phyloP scores from a whole-genome alignment of 1,140 invertebrate species.

The Dermatophagoides farinae region DNA sequence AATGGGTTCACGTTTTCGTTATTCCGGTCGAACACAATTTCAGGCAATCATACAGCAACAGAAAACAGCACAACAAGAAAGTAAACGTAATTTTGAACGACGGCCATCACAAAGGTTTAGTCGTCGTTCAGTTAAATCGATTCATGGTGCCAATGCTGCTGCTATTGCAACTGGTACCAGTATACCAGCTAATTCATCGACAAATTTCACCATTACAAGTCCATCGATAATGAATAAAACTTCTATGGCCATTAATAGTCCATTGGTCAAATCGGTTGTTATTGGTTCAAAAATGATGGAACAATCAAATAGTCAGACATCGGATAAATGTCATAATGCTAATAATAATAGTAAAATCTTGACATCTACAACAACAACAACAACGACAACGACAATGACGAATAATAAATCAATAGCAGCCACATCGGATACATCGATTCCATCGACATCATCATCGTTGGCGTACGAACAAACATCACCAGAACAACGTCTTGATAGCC shows the following conservation, averaged over 20 bases:
- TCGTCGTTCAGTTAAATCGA: slow-evolving; percentile 25
- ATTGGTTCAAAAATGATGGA: background rate
- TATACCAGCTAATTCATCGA: background rate
- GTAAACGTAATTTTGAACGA: slow-evolving; percentile 82
- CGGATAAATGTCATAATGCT: background rate
- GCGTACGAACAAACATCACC: slow-evolving; percentile 19
- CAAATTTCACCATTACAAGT: background rate
- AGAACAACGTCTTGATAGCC: slow-evolving; percentile 37
- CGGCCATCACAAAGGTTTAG: slow-evolving; percentile 85
- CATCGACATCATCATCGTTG: background rate
- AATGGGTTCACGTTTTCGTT: slow-evolving; percentile 32
- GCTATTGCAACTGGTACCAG: background rate
- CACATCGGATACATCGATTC: background rate
- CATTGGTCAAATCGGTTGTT: background rate
- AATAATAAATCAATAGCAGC: background rate
- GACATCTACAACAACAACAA: too few species aligned
- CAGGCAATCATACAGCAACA: slow-evolving; percentile 68
- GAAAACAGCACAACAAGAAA: slow-evolving; percentile 62
- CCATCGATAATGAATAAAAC: background rate
- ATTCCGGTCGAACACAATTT: slow-evolving; percentile 67
- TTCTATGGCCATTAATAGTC: background rate
- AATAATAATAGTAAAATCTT: background rate
- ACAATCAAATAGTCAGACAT: background rate
- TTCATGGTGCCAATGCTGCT: background rate
- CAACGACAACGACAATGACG: background rate